These are phyloP conservation scores for Heliocidaris erythrogramma DNA, from an alignment of 35 echinoderm and acorn worm species.

Conservation along the genomic window DNA sequence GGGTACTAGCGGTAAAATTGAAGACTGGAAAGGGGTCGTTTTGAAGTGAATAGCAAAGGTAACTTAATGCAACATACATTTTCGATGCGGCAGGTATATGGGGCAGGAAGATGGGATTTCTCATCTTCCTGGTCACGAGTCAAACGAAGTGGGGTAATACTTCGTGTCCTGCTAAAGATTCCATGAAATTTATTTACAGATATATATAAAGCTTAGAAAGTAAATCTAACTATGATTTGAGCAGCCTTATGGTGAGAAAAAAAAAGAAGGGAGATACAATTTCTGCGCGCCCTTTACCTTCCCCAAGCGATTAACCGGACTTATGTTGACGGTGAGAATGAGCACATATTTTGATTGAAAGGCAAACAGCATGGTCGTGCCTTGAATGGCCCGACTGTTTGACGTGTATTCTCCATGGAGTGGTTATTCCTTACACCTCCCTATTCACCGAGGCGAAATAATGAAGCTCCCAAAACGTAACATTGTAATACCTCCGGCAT, in stretches of 20 bases:
- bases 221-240: background rate
- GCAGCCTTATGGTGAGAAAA: background rate
- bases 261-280: background rate
- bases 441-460: background rate
- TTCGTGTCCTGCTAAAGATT: background rate
- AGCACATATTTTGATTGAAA: slow-evolving; percentile 4
- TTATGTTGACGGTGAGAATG: background rate
- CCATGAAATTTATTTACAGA: background rate
- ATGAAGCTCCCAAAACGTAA: background rate
- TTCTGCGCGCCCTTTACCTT: background rate
- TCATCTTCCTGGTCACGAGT: background rate
- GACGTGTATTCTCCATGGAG: background rate
- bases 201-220: background rate
- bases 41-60: too few species aligned
- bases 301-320: background rate
- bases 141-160: background rate
- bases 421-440: background rate
- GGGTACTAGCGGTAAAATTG: too few species aligned
- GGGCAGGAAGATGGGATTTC: too few species aligned
- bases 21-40: too few species aligned
- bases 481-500: background rate
- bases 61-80: background rate
- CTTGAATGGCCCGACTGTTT: background rate
- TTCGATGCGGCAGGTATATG: background rate
- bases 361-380: background rate